These are phyloP conservation scores for Taeniopygia guttata DNA, from an alignment of 2,797 vertebrate genomes.

Conservation along the genomic window DNA sequence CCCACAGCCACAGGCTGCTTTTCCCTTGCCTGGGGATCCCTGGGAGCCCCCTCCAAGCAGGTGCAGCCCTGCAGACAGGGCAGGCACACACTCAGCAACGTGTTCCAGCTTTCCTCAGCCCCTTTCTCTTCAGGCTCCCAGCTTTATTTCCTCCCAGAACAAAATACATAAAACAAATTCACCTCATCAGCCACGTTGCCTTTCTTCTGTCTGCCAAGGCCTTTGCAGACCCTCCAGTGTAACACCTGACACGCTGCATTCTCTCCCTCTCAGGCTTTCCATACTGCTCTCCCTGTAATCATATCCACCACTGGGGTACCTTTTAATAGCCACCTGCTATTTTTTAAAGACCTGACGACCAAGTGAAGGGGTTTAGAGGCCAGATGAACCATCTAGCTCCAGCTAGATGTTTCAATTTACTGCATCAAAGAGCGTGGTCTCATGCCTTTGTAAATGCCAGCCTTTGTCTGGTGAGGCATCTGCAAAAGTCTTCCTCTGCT, in stretches of 20 bases:
- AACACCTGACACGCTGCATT: background rate
- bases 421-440: background rate
- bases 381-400: background rate
- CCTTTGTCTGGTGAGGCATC: background rate
- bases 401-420: background rate
- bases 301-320: background rate
- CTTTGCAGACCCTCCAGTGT: background rate
- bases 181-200: background rate
- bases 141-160: conserved; percentile 14
- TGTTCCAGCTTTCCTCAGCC: background rate
- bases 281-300: background rate
- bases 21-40: background rate
- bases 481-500: background rate
- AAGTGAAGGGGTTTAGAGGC: background rate
- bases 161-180: background rate
- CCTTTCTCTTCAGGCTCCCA: background rate
- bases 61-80: background rate
- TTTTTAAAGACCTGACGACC: background rate
- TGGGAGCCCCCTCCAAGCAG: background rate
- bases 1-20: background rate
- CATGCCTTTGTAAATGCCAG: background rate
- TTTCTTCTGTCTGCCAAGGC: background rate
- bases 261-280: background rate
- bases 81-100: background rate
- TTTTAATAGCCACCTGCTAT: background rate